Conservation (phyloP, 1,140 invertebrate genomes). For the Lucilia sericata region DNA sequence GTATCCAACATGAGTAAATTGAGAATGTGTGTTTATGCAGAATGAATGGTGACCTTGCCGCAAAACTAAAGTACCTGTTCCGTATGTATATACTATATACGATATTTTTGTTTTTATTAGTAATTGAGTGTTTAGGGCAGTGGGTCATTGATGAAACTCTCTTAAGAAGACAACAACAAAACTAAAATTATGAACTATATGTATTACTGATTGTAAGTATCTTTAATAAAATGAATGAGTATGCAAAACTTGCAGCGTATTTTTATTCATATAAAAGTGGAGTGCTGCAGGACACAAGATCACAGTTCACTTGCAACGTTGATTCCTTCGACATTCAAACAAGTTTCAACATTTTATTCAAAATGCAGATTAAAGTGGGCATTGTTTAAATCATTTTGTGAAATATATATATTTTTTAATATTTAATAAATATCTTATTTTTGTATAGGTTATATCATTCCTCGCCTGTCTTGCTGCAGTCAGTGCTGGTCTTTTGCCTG, state of each 20-base stretch:
- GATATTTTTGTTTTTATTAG: background rate
- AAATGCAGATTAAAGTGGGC: too few species aligned
- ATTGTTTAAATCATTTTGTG: too few species aligned
- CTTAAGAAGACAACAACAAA: background rate
- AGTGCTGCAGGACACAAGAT: background rate
- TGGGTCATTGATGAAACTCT: conserved; percentile 39
- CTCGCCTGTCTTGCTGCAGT: conserved; percentile 45
- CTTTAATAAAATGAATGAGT: background rate
- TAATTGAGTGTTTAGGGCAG: conserved; percentile 28
- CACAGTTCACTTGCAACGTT: conserved; percentile 18
- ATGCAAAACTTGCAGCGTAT: conserved; percentile 1
- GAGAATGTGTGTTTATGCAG: background rate
- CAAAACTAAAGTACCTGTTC: conserved; percentile 31
- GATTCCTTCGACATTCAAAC: background rate
- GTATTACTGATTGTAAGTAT: background rate
- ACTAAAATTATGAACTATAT: background rate
- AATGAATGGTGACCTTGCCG: conserved; percentile 31
- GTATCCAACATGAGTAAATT: background rate
- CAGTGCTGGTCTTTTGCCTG: conserved; percentile 53
- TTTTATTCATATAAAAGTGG: conserved; percentile 10
- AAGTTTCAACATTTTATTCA: too few species aligned
- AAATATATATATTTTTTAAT: background rate
- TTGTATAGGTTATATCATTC: background rate
- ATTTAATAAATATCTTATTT: conserved; percentile 15
- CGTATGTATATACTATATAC: too few species aligned